These are phyloP conservation scores for Epizoanthus stellaris DNA, from an alignment of 92 coral and sea anemone species.

Conservation along the genomic window DNA sequence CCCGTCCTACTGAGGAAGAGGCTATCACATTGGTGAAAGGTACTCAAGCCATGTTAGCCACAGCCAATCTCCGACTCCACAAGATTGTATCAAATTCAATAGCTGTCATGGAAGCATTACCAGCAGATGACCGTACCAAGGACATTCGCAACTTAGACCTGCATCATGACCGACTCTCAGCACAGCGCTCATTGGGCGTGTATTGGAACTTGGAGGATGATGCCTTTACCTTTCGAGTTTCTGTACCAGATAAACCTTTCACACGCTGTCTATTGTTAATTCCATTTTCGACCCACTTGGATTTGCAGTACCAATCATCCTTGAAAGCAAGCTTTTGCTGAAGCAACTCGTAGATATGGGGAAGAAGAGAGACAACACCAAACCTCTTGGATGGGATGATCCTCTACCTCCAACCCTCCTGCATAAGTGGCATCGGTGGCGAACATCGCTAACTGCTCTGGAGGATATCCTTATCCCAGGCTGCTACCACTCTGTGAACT, in stretches of 20 bases:
- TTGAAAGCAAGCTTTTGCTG: slow-evolving; percentile 9
- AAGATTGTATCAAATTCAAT: slow-evolving; percentile 31
- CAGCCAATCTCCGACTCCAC: slow-evolving; percentile 51
- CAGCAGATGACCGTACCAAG: slow-evolving; percentile 1
- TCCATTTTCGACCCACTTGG: slow-evolving; percentile 38
- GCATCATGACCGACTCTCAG: neutral
- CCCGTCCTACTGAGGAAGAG: slow-evolving; percentile 34
- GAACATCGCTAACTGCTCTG: neutral
- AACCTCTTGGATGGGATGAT: slow-evolving; percentile 40
- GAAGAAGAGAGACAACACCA: neutral
- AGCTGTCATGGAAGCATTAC: slow-evolving; percentile 39
- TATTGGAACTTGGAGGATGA: slow-evolving; percentile 26
- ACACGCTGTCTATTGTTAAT: slow-evolving; percentile 39
- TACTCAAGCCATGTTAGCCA: slow-evolving; percentile 50
- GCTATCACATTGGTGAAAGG: slow-evolving; percentile 45
- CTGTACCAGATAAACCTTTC: slow-evolving; percentile 5
- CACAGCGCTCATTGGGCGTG: slow-evolving; percentile 25
- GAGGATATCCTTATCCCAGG: slow-evolving; percentile 25
- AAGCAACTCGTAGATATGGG: slow-evolving; percentile 32
- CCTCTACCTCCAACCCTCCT: slow-evolving; percentile 1
- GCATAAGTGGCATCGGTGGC: slow-evolving; percentile 4
- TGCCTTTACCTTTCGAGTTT: slow-evolving; percentile 23
- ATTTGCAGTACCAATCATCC: slow-evolving; percentile 20
- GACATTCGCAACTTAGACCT: slow-evolving; percentile 6
- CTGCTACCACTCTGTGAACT: slow-evolving; percentile 11